Conservation (phyloP, 2,797 vertebrate genomes). For the Chromobotia macracanthus region DNA sequence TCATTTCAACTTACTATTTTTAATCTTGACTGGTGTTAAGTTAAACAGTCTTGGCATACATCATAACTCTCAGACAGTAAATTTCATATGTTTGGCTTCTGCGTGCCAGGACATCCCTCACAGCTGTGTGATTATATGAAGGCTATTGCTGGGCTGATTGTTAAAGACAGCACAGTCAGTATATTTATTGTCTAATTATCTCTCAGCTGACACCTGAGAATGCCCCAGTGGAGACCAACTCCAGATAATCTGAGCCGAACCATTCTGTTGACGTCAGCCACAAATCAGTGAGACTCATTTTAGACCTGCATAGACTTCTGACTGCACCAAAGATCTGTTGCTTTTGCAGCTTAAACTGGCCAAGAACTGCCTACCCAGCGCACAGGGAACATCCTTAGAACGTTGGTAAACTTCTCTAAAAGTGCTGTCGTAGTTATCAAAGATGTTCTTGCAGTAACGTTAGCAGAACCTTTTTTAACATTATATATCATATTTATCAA, state of each 20-base stretch:
- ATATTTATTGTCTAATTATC: neutral
- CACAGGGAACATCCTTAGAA: too few species aligned
- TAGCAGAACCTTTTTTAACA: too few species aligned
- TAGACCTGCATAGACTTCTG: too few species aligned
- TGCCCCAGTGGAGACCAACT: neutral
- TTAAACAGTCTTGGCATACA: neutral
- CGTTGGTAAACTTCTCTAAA: too few species aligned
- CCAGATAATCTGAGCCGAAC: neutral
- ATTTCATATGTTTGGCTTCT: constrained; percentile 10
- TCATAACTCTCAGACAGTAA: neutral
- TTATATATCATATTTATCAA: too few species aligned
- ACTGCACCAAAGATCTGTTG: too few species aligned
- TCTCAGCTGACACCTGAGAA: neutral
- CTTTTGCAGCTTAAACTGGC: too few species aligned
- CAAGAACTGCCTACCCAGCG: too few species aligned
- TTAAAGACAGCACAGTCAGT: constrained; percentile 2
- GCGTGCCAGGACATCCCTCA: neutral
- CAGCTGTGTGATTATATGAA: neutral
- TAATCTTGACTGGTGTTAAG: too few species aligned
- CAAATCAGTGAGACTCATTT: neutral
- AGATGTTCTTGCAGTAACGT: too few species aligned
- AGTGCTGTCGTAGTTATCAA: too few species aligned
- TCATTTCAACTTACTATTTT: too few species aligned
- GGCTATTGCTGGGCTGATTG: neutral
- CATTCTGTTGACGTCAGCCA: neutral